Evolutionary conservation across 2,888 invertebrate genomes (phyloP).

Genomic region (Hololepta plana): DNA sequence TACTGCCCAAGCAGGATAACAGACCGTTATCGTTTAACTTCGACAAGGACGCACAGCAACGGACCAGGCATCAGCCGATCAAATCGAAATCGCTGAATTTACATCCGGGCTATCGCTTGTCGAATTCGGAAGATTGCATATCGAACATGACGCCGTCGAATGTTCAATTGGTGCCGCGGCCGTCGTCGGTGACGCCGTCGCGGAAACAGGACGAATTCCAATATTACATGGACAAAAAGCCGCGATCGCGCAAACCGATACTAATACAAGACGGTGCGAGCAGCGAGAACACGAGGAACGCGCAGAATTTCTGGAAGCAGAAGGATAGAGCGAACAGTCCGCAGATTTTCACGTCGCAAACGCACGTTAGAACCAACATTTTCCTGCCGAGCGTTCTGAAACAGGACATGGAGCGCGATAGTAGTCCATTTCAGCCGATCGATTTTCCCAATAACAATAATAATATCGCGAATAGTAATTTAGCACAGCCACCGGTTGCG

Average conservation of each 20-base stretch:
- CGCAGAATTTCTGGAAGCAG: slow-evolving; percentile 45
- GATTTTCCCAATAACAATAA: slow-evolving; percentile 4
- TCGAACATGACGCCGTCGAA: slow-evolving; percentile 15
- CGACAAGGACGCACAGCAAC: too few relatives aligned
- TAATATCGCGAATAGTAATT: not conserved
- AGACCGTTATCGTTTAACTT: slow-evolving; percentile 27
- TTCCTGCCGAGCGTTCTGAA: slow-evolving; percentile 19
- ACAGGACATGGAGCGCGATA: slow-evolving; percentile 9
- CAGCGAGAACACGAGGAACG: slow-evolving; percentile 17
- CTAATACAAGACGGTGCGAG: slow-evolving; percentile 35
- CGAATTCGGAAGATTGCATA: slow-evolving; percentile 25
- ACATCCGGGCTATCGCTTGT: slow-evolving; percentile 18
- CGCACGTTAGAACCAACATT: slow-evolving; percentile 22
- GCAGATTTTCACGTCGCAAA: slow-evolving; percentile 23
- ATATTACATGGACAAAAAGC: slow-evolving; percentile 53
- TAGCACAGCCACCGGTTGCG: not conserved
- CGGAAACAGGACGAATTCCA: slow-evolving; percentile 27
- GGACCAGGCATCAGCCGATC: too few relatives aligned
- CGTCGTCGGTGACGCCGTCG: slow-evolving; percentile 22
- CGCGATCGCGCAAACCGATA: slow-evolving; percentile 54
- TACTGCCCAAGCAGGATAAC: slow-evolving; percentile 11
- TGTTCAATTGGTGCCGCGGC: slow-evolving; percentile 20
- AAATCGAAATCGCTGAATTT: too few relatives aligned
- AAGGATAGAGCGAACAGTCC: slow-evolving; percentile 32
- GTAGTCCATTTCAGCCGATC: slow-evolving; percentile 9